phyloP scores from a whole-genome alignment of 2,888 invertebrate genomes.

The Lucinisca nassula region DNA sequence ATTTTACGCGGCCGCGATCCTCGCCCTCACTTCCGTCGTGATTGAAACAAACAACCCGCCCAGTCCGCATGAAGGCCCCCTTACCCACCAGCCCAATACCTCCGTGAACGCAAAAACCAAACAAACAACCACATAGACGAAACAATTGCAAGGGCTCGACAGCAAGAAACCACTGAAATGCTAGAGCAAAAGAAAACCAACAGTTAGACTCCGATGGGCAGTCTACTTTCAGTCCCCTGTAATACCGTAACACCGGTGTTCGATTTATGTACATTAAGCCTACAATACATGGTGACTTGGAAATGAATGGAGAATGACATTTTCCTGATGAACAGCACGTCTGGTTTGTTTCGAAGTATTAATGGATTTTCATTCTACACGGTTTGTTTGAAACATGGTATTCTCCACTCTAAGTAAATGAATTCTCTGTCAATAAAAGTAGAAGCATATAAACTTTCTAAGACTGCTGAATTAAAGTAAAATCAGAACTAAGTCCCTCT shows the following conservation, averaged over 20 bases:
- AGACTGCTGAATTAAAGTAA: neutral
- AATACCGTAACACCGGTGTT: too few species aligned
- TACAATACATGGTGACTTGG: neutral
- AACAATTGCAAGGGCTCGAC: too few species aligned
- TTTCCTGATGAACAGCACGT: neutral
- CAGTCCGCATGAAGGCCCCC: too few species aligned
- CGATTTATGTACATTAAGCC: constrained; percentile 9
- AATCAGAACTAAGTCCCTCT: neutral
- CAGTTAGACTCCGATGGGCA: too few species aligned
- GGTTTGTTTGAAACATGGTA: neutral
- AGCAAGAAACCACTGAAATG: too few species aligned
- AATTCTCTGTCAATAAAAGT: neutral
- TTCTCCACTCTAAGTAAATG: neutral
- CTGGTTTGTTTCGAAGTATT: neutral
- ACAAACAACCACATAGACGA: too few species aligned
- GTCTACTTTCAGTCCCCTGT: neutral
- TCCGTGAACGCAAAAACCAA: too few species aligned
- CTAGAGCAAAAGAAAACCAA: too few species aligned
- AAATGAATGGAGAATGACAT: neutral
- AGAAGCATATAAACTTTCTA: neutral
- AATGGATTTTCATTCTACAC: neutral
- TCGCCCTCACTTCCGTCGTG: too few species aligned
- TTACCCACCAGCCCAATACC: too few species aligned
- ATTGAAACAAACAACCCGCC: too few species aligned
- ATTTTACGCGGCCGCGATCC: too few species aligned